Base-by-base conservation (phyloP, 2,888 invertebrate genomes). In the Drosophila longiperda region DNA sequence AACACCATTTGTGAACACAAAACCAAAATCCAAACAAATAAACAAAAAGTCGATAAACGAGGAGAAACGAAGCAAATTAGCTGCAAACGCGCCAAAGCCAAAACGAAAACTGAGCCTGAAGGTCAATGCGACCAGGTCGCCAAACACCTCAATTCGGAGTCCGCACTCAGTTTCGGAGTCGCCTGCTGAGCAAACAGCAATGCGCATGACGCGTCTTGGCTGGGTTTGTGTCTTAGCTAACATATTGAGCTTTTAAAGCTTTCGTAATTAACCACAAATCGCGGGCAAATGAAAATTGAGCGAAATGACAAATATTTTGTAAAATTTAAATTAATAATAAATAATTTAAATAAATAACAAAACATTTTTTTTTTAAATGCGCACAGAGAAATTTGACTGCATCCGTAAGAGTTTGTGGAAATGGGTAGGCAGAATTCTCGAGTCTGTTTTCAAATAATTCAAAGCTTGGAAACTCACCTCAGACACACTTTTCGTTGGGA, bases 51-150 rank as follows among this genome's bases (percentile, higher is more conserved):
- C 87, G 67, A 87, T 68, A 78, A 78, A 76, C 73, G 60, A 75
- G 68, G 73, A 66, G 52, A 23, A 54, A 34, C 54, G 36, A 54
- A 38, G 55, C 55, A 29, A 69, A 29, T 53, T 54, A 67, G 68
- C 66, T 68, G 76, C 72, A 55, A 78, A 70, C 71, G 64, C 68
- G 87, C 73, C 89, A 89, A 83, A 83, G 81, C 69, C 52, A 75
- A 78, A 79, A 76, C 36, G 73, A 79, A 79, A 87, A 89, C 90
- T 83, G 70, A 48, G 71, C 64, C 87, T 90, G 87, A 87, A 87
- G 87, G 87, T 87, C 87, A 87, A 76, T 61, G 80, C 60, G 59
- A 71, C 66, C 68, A 62, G 62, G 17, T 72, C 57, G 49, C 40
- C 3, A 48, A 29, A 38, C 45, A 57, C 36, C 49, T 38, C 8